Evolutionary conservation across 2,113 vertebrate species (phyloP).

Genomic region (Vulpes vulpes): DNA sequence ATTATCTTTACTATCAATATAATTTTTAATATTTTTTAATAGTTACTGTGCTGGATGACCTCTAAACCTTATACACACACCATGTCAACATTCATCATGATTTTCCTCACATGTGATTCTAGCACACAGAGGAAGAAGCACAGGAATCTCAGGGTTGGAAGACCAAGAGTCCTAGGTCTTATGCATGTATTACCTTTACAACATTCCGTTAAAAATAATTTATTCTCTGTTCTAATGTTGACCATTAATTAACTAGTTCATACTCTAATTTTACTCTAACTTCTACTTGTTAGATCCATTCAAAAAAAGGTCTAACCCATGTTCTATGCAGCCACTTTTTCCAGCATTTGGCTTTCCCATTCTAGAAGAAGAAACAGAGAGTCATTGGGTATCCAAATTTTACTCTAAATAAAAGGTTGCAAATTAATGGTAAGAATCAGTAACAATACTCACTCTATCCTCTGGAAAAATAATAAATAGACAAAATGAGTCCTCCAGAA

Average conservation of each 20-base stretch:
- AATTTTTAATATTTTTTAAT: constrained; percentile 48
- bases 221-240: neutral
- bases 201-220: neutral
- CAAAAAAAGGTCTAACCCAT: neutral
- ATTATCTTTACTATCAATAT: neutral
- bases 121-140: neutral
- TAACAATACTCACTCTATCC: neutral
- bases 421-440: constrained; percentile 37
- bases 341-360: constrained; percentile 37
- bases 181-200: neutral
- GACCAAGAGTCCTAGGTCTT: neutral
- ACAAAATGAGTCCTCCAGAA: constrained; percentile 38
- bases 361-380: constrained; percentile 18
- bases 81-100: neutral
- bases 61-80: neutral
- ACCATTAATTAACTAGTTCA: neutral
- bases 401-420: constrained; percentile 32
- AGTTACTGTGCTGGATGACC: neutral
- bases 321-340: neutral
- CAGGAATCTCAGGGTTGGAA: neutral
- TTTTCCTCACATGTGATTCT: neutral
- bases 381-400: neutral
- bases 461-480: constrained; percentile 39
- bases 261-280: neutral
- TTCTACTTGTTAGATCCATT: neutral